These are phyloP conservation scores for Brachystomella parvula DNA, from an alignment of 1,140 invertebrate species.

Conservation along the genomic window DNA sequence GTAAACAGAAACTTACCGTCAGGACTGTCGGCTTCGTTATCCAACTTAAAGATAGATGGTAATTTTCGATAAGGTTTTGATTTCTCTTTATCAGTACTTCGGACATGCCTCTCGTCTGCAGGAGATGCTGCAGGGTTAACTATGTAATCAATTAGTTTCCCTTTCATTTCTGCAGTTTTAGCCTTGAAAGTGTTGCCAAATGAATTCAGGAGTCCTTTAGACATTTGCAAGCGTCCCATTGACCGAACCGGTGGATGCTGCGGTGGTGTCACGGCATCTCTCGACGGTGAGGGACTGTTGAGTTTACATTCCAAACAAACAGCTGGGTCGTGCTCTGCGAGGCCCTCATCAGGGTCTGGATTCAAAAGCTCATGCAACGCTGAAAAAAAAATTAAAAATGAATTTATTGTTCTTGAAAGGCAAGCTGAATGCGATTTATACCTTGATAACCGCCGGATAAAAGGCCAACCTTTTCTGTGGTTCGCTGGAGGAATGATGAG, in stretches of 20 bases:
- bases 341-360: conserved; percentile 60
- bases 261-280: conserved; percentile 9
- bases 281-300: conserved; percentile 19
- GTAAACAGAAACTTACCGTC: conserved; percentile 34
- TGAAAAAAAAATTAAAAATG: conserved; percentile 37
- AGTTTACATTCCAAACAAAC: conserved; percentile 68
- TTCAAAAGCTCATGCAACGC: conserved; percentile 78
- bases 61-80: conserved; percentile 78
- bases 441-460: conserved; percentile 83
- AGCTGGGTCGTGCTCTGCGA: conserved; percentile 70
- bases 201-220: conserved; percentile 28
- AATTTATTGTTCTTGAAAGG: conserved; percentile 23
- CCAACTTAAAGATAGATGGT: conserved; percentile 88
- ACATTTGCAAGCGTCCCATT: conserved; percentile 14
- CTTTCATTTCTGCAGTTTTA: conserved; percentile 87
- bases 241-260: conserved; percentile 4
- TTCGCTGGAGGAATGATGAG: conserved; percentile 90
- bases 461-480: conserved; percentile 84
- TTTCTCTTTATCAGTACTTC: conserved; percentile 65
- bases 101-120: conserved; percentile 58
- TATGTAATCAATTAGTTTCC: conserved; percentile 88
- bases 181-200: conserved; percentile 60
- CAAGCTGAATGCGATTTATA: conserved; percentile 34
- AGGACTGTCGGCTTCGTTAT: conserved; percentile 74
- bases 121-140: conserved; percentile 62